Conservation (phyloP, 2,113 vertebrate genomes). For the Epinephelus cyanopodus region DNA sequence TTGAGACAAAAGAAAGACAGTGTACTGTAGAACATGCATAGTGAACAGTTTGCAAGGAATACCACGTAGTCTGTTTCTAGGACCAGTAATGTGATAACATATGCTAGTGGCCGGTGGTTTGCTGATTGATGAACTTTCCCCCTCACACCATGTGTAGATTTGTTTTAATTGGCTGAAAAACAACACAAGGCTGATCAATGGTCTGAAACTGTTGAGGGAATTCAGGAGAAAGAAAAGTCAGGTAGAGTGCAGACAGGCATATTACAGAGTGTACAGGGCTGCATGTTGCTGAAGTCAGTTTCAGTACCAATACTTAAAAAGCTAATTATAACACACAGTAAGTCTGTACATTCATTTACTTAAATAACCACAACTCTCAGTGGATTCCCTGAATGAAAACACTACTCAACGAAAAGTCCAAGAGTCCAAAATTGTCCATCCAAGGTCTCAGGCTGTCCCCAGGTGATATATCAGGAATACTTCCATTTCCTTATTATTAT, state of each 20-base stretch:
- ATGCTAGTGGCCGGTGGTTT: conserved; percentile 10
- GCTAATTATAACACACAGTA: conserved; percentile 36
- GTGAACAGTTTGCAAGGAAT: conserved; percentile 86
- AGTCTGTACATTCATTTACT: conserved; percentile 67
- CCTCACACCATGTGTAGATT: conserved; percentile 79
- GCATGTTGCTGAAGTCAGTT: conserved; percentile 1
- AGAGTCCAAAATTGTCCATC: neutral
- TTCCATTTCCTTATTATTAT: conserved; percentile 10
- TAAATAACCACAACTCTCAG: conserved; percentile 41
- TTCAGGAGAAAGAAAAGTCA: conserved; percentile 40
- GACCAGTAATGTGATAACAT: conserved; percentile 61
- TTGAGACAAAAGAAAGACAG: conserved; percentile 77
- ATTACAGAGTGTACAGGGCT: conserved; percentile 15
- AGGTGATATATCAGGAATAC: conserved; percentile 3
- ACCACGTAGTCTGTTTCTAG: conserved; percentile 58
- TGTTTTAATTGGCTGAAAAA: conserved; percentile 70
- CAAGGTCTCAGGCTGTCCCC: neutral
- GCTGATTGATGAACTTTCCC: conserved; percentile 67
- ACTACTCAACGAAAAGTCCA: neutral
- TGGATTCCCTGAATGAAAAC: conserved; percentile 26
- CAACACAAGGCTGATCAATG: conserved; percentile 74
- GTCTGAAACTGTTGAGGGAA: conserved; percentile 64
- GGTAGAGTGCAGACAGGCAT: conserved; percentile 77
- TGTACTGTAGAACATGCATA: conserved; percentile 86
- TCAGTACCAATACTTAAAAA: conserved; percentile 52